Percentiles rank a stretch among this genome's conserved stretches.
These are phyloP conservation scores for Limenitis camilla DNA, from an alignment of 2,888 invertebrate genomes.

Conservation along the genomic window DNA sequence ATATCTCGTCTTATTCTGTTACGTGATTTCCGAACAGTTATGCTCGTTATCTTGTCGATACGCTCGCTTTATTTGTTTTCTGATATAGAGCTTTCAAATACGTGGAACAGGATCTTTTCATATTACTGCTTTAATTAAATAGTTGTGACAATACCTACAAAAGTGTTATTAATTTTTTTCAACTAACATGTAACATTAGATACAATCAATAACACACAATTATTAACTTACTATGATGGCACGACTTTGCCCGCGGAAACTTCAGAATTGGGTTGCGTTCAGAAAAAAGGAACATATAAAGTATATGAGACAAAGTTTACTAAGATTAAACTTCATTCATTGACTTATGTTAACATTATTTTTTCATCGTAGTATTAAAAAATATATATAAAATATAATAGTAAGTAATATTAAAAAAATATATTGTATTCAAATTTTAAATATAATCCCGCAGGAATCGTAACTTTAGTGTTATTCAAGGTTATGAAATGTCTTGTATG, in stretches of 20 bases:
- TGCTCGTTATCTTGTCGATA: slow-evolving; percentile 39
- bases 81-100: slow-evolving; percentile 31
- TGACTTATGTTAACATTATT: no score
- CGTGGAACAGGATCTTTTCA: slow-evolving; percentile 31
- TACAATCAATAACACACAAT: background rate
- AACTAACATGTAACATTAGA: background rate
- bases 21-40: slow-evolving; percentile 41
- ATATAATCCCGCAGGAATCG: no score
- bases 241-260: background rate
- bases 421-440: no score
- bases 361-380: no score
- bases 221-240: no score
- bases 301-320: background rate
- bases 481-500: no score
- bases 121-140: slow-evolving; percentile 28
- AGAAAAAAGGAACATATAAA: background rate
- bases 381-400: no score
- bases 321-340: background rate
- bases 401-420: no score
- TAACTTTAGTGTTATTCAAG: no score
- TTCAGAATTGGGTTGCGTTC: background rate
- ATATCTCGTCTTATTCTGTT: slow-evolving; percentile 52
- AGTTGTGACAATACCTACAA: slow-evolving; percentile 24
- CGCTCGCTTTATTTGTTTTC: slow-evolving; percentile 37
- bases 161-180: slow-evolving; percentile 20